Percentiles rank a stretch among this genome's conserved stretches.
phyloP scores from a whole-genome alignment of 2,888 invertebrate genomes.

The Theodoxus fluviatilis region DNA sequence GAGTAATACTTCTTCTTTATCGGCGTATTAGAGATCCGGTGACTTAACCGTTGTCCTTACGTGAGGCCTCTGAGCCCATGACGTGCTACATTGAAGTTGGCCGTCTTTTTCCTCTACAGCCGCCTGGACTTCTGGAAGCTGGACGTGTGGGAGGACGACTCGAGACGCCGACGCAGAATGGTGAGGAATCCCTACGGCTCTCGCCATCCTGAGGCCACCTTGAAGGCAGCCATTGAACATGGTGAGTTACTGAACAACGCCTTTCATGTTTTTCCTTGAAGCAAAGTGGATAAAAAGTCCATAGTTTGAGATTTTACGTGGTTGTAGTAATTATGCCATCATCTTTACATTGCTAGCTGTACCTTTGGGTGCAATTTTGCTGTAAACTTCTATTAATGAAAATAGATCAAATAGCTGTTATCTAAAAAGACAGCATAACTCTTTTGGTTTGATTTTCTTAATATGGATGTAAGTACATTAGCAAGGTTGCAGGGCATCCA shows the following conservation, averaged over 20 bases:
- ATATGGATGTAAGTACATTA: no score
- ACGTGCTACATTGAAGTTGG: no score
- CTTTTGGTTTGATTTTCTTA: no score
- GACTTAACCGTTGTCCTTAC: no score
- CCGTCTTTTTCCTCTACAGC: constrained; percentile 29
- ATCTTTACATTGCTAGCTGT: neutral
- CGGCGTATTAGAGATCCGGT: no score
- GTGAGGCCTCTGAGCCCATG: no score
- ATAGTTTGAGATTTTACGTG: no score
- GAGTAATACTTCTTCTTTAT: no score
- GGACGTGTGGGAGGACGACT: constrained; percentile 99
- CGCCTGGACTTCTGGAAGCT: constrained; percentile 80
- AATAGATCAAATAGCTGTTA: neutral
- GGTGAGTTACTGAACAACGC: constrained; percentile 65
- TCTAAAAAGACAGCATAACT: neutral
- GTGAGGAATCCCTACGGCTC: constrained; percentile 94
- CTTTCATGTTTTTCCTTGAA: no score
- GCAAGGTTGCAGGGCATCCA: no score
- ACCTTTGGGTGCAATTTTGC: neutral
- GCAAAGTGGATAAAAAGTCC: no score
- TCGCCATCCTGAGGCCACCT: constrained; percentile 84
- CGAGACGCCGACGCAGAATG: constrained; percentile 89
- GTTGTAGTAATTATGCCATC: neutral
- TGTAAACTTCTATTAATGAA: neutral
- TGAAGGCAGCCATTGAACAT: constrained; percentile 81